Evolutionary conservation across 2,888 invertebrate species (phyloP).

Genomic region (Drosophila testacea): DNA sequence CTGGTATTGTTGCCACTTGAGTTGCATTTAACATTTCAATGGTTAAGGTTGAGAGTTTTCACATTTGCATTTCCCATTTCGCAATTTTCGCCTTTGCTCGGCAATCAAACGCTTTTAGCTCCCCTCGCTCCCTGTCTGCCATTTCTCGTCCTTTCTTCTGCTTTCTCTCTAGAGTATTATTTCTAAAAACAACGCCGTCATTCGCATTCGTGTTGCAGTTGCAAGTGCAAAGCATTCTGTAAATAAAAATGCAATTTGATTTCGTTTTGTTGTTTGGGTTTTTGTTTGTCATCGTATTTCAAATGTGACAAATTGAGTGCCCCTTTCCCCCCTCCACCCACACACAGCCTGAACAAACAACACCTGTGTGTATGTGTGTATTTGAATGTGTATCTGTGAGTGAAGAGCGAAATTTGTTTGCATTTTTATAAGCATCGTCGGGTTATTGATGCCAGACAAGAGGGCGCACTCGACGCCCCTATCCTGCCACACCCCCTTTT

Average conservation of each 20-base stretch:
- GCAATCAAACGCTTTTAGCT: slow-evolving; percentile 40
- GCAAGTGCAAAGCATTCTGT: slow-evolving; percentile 74
- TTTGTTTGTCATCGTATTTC: slow-evolving; percentile 77
- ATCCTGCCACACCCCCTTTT: background rate
- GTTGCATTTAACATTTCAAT: slow-evolving; percentile 51
- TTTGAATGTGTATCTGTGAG: slow-evolving; percentile 28
- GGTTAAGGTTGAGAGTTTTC: slow-evolving; percentile 33
- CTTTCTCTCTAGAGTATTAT: slow-evolving; percentile 11
- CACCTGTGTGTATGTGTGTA: slow-evolving; percentile 42
- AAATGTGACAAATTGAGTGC: slow-evolving; percentile 80
- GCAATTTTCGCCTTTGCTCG: slow-evolving; percentile 1
- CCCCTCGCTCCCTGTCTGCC: background rate
- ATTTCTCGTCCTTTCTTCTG: background rate
- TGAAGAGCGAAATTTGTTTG: slow-evolving; percentile 68
- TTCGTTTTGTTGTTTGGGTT: slow-evolving; percentile 62
- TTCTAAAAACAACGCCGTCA: slow-evolving; percentile 55
- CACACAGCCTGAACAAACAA: slow-evolving; percentile 50
- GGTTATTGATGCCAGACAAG: slow-evolving; percentile 73
- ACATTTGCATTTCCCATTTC: slow-evolving; percentile 36
- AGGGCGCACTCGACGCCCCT: slow-evolving; percentile 23
- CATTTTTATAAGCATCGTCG: slow-evolving; percentile 76
- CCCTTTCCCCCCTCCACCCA: slow-evolving; percentile 11
- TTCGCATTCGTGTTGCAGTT: slow-evolving; percentile 34
- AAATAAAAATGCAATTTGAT: slow-evolving; percentile 83
- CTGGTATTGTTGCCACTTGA: slow-evolving; percentile 20